Evolutionary conservation across 2,888 invertebrate species (phyloP).

Genomic region (Steinernema scapterisci): DNA sequence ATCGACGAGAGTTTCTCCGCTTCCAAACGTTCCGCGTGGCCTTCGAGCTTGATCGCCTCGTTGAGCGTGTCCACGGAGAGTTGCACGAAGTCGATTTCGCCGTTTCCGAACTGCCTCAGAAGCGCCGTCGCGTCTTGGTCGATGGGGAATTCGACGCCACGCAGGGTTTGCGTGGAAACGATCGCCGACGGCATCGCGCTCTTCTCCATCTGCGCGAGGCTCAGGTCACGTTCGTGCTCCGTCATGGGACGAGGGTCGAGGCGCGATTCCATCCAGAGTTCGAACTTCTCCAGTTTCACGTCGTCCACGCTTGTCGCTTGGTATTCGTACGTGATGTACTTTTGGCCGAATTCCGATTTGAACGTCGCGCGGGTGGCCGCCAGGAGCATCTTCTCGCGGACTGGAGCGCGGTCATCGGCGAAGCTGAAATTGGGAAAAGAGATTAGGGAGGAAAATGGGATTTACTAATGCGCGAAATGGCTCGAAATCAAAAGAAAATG

Average conservation of each 20-base stretch:
- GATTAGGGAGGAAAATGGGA: no score
- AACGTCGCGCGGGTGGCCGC: conserved; percentile 96
- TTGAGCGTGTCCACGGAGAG: conserved; percentile 79
- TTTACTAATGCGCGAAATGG: no score
- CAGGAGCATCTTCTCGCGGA: conserved; percentile 94
- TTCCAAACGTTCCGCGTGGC: conserved; percentile 76
- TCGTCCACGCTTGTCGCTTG: conserved; percentile 81
- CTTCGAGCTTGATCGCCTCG: conserved; percentile 84
- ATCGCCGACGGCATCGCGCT: conserved; percentile 49
- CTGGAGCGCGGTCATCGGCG: conserved; percentile 88
- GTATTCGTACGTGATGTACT: conserved; percentile 87
- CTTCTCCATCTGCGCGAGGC: conserved; percentile 68
- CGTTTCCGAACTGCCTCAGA: conserved; percentile 77
- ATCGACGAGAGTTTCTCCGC: conserved; percentile 77
- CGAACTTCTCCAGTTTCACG: conserved; percentile 48
- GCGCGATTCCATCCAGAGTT: conserved; percentile 48
- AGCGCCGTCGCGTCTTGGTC: conserved; percentile 80
- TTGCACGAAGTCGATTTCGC: conserved; percentile 85
- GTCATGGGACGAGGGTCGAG: conserved; percentile 76
- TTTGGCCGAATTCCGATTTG: conserved; percentile 91
- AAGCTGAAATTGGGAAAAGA: conserved; percentile 76
- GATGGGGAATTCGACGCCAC: conserved; percentile 87
- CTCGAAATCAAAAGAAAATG: no score
- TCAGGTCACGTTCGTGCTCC: conserved; percentile 70
- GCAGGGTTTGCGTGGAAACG: conserved; percentile 77